phyloP scores from a whole-genome alignment of 2,888 invertebrate species.

The Terebella lapidaria region DNA sequence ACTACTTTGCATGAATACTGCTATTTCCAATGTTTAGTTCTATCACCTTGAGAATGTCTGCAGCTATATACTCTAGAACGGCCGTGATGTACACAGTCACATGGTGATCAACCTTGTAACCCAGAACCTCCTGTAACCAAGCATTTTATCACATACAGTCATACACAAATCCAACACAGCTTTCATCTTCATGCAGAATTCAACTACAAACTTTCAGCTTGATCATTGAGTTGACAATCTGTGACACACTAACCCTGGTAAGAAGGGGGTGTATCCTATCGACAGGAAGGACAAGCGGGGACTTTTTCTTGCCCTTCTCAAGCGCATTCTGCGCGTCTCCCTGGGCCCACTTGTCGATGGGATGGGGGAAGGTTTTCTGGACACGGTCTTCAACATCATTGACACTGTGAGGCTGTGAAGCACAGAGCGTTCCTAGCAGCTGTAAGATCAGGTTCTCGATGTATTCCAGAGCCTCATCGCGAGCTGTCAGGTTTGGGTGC shows the following conservation, averaged over 20 bases:
- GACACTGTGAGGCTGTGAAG: constrained; percentile 52
- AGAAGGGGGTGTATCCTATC: constrained; percentile 85
- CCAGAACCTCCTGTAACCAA: constrained; percentile 54
- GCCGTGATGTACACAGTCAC: constrained; percentile 87
- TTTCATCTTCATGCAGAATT: no score
- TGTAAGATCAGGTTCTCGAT: constrained; percentile 84
- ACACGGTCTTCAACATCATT: constrained; percentile 88
- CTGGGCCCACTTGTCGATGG: constrained; percentile 89
- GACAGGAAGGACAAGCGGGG: constrained; percentile 70
- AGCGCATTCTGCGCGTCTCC: constrained; percentile 81
- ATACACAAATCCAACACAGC: no score
- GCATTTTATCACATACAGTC: no score
- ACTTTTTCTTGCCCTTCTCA: constrained; percentile 72
- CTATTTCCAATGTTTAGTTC: no score
- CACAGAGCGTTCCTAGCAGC: constrained; percentile 81
- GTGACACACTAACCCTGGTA: neutral
- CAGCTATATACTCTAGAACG: constrained; percentile 89
- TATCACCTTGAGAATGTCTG: constrained; percentile 80
- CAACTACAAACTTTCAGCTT: no score
- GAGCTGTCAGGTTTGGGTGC: constrained; percentile 54
- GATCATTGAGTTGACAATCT: no score
- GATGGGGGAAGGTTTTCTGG: constrained; percentile 86
- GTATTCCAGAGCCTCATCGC: constrained; percentile 85
- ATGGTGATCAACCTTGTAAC: constrained; percentile 58
- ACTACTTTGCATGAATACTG: no score